Percentiles rank a stretch among this genome's conserved stretches.
Evolutionary conservation across 2,888 invertebrate genomes (phyloP).

Genomic region (Dexiosoma caninum): DNA sequence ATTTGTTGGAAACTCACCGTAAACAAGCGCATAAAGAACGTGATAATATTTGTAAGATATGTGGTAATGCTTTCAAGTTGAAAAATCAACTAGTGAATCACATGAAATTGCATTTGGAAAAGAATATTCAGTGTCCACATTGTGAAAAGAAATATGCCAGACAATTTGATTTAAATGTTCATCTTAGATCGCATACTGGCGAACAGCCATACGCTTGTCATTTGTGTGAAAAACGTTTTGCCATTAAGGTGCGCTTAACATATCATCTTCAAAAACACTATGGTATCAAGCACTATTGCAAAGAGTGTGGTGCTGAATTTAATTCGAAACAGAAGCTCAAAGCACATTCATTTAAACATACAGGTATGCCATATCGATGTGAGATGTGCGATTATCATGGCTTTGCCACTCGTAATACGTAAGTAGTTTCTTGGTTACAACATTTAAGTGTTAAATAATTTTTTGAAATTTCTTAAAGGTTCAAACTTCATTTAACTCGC

Average conservation of each 20-base stretch:
- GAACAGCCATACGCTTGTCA: conserved; percentile 68
- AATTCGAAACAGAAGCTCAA: conserved; percentile 67
- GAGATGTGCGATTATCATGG: conserved; percentile 65
- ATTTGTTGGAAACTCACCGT: conserved; percentile 64
- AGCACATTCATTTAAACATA: conserved; percentile 68
- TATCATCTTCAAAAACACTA: conserved; percentile 69
- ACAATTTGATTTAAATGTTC: conserved; percentile 67
- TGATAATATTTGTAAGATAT: conserved; percentile 64
- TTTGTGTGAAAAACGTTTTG: conserved; percentile 68
- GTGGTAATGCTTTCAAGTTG: conserved; percentile 66
- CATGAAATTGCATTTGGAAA: conserved; percentile 67
- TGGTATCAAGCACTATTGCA: conserved; percentile 67
- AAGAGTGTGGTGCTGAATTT: conserved; percentile 67
- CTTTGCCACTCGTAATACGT: conserved; percentile 65
- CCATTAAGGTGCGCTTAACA: conserved; percentile 69
- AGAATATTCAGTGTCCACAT: conserved; percentile 66
- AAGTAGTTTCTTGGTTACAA: conserved; percentile 50
- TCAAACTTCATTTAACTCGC: conserved; percentile 64
- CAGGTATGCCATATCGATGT: conserved; percentile 68
- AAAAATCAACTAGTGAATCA: conserved; percentile 67
- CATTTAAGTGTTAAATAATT: background rate
- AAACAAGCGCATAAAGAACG: conserved; percentile 67
- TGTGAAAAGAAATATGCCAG: conserved; percentile 69
- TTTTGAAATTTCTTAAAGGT: conserved; percentile 46
- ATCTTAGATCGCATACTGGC: conserved; percentile 66